phyloP scores from a whole-genome alignment of 1,140 invertebrate genomes.

The Pantala flavescens region DNA sequence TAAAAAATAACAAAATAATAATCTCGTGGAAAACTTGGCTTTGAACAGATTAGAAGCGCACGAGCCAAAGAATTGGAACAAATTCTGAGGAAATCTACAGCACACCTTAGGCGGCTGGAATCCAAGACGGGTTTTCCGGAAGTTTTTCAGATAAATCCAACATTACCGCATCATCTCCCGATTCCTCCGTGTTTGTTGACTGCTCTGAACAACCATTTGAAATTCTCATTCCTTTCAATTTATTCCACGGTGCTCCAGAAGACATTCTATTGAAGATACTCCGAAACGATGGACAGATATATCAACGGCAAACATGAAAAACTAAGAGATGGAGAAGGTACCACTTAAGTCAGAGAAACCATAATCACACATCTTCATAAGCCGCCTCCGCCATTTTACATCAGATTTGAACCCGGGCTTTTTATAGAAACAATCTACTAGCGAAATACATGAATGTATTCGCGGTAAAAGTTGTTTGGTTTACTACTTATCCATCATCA shows the following conservation, averaged over 20 bases:
- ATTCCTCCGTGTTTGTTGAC: constrained; percentile 4
- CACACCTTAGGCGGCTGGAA: constrained; percentile 2
- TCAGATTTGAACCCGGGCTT: background rate
- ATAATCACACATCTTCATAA: background rate
- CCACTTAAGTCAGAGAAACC: background rate
- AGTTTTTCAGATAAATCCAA: constrained; percentile 7
- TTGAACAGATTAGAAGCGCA: background rate
- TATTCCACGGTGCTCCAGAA: background rate
- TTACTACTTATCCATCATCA: too few species aligned
- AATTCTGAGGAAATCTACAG: background rate
- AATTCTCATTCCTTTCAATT: constrained; percentile 3
- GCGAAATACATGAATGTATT: background rate
- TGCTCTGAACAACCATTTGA: background rate
- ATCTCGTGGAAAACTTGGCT: background rate
- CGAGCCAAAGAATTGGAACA: background rate
- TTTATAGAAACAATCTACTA: background rate
- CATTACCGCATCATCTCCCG: constrained; percentile 7
- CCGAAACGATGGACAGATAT: background rate
- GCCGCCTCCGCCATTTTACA: background rate
- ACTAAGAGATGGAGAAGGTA: background rate
- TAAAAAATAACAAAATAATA: background rate
- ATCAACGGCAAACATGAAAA: background rate
- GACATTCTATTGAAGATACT: background rate
- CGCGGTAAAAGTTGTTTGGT: too few species aligned
- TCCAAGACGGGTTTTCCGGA: background rate